Base-by-base conservation (phyloP, 2,113 vertebrate species). In the Peromyscus maniculatus region DNA sequence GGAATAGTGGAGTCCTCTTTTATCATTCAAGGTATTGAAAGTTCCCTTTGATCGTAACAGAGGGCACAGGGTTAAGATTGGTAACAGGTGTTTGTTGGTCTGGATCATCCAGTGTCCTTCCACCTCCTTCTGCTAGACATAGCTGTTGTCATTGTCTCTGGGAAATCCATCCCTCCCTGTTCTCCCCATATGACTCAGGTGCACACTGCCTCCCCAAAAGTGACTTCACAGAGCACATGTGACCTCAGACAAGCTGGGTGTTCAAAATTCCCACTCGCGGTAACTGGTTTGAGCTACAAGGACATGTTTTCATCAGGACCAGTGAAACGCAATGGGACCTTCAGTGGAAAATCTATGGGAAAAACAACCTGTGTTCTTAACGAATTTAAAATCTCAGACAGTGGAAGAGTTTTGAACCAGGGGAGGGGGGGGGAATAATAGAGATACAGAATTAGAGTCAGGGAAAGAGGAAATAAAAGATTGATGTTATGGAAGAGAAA, bases 131-230 rank as follows among this genome's bases (percentile, higher is more conserved):
- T 2, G 13, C 5, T 11, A 69, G 36, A 16, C 15, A 19, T 24
- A 10, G 0, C 83, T 67, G 16, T 21, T 87, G 59, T 43, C 59
- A 71, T 26, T 91, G 92, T n/a, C 82, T 39, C 59, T 80, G 24
- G 24, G 74, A 43, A 80, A 95, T 39, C 39, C 49, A 36, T 1
- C 4, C 69, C 52, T 26, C 15, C 15, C 17, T 26, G 0, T 83
- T 66, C 84, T 72, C 74, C 22, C 11, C 11, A 12, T 13, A 7
- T n/a, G 17, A 21, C 28, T 72, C 52, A 43, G 62, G 31, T 6
- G 7, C 13, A 64, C 12, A 6, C 2, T 1, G 12, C 19, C 7
- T 43, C 2, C 75, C 33, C 3, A 15, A 36, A 33, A 43, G 1
- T 33, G n/a, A 26, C 19, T 3, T 21, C 2, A 0, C n/a, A 75